phyloP scores from a whole-genome alignment of 92 coral and sea anemone genomes.

The Paragorgia papillata region DNA sequence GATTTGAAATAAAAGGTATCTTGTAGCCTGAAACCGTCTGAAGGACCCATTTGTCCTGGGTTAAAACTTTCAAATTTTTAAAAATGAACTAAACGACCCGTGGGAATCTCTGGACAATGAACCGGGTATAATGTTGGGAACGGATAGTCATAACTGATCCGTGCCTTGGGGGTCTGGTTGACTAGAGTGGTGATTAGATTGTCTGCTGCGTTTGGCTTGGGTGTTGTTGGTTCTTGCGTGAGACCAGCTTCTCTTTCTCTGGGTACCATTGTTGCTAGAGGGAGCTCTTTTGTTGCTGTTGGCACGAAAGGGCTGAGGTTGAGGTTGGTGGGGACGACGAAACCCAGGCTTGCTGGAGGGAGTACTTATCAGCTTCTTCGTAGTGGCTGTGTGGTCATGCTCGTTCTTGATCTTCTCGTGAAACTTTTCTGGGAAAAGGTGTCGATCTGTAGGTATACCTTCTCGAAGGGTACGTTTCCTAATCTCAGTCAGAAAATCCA shows the following conservation, averaged over 20 bases:
- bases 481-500: conserved; percentile 50
- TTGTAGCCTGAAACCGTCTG: conserved; percentile 51
- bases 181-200: neutral
- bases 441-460: conserved; percentile 55
- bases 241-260: conserved; percentile 46
- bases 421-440: conserved; percentile 61
- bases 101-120: conserved; percentile 6
- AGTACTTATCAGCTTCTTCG: conserved; percentile 47
- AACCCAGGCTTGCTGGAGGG: conserved; percentile 35
- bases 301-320: conserved; percentile 55
- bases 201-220: conserved; percentile 44
- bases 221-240: conserved; percentile 14
- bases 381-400: conserved; percentile 61
- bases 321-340: conserved; percentile 1
- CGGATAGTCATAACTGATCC: conserved; percentile 40
- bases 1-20: conserved; percentile 46
- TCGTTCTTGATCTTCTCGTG: conserved; percentile 60
- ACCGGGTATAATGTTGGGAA: conserved; percentile 3
- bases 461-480: conserved; percentile 50
- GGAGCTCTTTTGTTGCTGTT: conserved; percentile 2
- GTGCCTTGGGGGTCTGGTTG: no score
- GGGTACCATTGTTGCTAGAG: neutral
- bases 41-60: conserved; percentile 37
- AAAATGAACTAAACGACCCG: conserved; percentile 52
- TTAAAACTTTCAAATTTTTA: conserved; percentile 16